A percentile compares a stretch with the other conserved stretches of the same genome.
These are phyloP conservation scores for Rhadinocentrus ornatus DNA, from an alignment of 2,797 vertebrate species.

Conservation along the genomic window DNA sequence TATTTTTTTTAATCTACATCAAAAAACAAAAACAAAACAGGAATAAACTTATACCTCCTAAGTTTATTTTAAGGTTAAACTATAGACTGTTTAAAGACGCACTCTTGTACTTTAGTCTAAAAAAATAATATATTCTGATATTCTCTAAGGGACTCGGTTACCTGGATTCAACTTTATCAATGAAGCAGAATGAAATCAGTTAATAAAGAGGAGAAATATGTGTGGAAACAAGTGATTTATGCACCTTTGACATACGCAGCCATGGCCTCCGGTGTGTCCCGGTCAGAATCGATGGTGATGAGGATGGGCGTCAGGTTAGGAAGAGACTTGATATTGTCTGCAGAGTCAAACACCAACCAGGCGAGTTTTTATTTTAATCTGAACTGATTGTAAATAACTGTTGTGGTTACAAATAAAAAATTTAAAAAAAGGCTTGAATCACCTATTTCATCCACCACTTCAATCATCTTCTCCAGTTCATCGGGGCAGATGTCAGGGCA, in stretches of 20 bases:
- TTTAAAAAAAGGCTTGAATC: slow-evolving; percentile 27
- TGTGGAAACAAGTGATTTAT: background rate
- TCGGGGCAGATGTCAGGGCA: slow-evolving; percentile 98
- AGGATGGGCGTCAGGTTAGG: slow-evolving; percentile 92
- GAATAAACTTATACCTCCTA: no score
- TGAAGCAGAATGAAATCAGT: background rate
- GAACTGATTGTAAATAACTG: no score
- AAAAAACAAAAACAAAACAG: no score
- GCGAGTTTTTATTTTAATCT: background rate
- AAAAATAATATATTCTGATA: no score
- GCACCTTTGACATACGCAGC: slow-evolving; percentile 93
- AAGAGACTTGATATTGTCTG: slow-evolving; percentile 88
- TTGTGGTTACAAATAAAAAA: no score
- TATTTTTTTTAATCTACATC: no score
- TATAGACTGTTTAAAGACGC: no score
- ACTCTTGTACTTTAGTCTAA: no score
- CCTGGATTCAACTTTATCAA: no score
- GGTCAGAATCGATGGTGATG: slow-evolving; percentile 95
- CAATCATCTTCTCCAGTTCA: slow-evolving; percentile 96
- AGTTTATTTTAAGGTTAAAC: no score
- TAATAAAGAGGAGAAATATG: background rate
- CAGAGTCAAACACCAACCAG: background rate
- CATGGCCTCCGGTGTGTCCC: slow-evolving; percentile 90
- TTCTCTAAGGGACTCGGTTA: no score
- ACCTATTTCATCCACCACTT: slow-evolving; percentile 94